A percentile compares a stretch with the other conserved stretches of the same genome.
These are phyloP conservation scores for Rhinoptilus africanus DNA, from an alignment of 2,113 vertebrate genomes.

Conservation along the genomic window DNA sequence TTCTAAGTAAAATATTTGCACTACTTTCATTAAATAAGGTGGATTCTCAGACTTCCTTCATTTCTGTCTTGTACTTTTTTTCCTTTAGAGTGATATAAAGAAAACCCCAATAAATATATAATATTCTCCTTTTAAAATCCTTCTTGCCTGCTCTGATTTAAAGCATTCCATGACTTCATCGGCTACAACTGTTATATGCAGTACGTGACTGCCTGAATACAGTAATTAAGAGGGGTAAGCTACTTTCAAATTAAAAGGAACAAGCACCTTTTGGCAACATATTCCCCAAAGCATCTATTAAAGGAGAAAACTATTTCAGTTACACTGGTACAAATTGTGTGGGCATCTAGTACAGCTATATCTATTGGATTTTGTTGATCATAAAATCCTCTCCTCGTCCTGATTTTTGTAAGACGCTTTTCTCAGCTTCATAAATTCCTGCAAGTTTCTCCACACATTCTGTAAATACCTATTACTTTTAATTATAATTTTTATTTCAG, in stretches of 20 bases:
- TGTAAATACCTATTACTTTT: constrained; percentile 4
- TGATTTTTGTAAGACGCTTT: not conserved
- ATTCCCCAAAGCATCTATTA: constrained; percentile 10
- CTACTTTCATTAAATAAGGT: not conserved
- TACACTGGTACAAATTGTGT: not conserved
- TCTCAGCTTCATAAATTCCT: not conserved
- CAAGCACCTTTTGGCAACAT: not conserved
- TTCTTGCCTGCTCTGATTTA: constrained; percentile 4
- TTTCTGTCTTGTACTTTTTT: not conserved
- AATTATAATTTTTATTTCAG: constrained; percentile 10
- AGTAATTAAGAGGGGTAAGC: not conserved
- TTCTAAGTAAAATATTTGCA: not conserved
- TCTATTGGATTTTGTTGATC: not conserved
- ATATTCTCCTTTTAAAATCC: not conserved
- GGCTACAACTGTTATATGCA: not conserved
- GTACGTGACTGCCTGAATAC: not conserved
- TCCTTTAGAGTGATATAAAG: not conserved
- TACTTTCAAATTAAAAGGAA: constrained; percentile 11
- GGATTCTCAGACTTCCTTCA: not conserved
- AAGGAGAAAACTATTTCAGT: not conserved
- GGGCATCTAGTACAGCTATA: not conserved
- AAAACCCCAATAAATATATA: not conserved
- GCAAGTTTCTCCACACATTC: not conserved
- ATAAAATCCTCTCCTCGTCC: not conserved
- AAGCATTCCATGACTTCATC: constrained; percentile 43